Conservation (phyloP, 2,113 vertebrate genomes). For the Chroicocephalus ridibundus region DNA sequence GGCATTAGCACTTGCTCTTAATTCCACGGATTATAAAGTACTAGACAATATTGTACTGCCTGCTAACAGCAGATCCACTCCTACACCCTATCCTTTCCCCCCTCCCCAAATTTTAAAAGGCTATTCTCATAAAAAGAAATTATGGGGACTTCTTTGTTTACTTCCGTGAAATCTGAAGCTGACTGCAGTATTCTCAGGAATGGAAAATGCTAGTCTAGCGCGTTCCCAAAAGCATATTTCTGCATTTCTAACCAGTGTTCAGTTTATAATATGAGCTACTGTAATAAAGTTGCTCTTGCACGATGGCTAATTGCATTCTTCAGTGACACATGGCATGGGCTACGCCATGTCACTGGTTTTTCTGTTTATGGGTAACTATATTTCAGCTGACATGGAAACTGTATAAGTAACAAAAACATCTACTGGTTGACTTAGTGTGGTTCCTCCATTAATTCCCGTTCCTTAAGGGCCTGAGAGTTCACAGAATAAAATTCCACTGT, state of each 20-base stretch:
- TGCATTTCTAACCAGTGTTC: neutral
- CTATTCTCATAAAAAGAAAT: neutral
- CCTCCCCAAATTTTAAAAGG: neutral
- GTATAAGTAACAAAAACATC: neutral
- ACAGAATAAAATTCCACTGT: constrained; percentile 33
- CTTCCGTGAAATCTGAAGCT: neutral
- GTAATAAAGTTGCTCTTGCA: neutral
- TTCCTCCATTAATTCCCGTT: constrained; percentile 33
- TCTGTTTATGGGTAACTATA: neutral
- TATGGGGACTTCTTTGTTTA: neutral
- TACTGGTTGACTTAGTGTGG: constrained; percentile 8
- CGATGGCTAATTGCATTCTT: constrained; percentile 21
- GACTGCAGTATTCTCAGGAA: neutral
- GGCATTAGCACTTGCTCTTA: neutral
- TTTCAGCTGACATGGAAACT: constrained; percentile 35
- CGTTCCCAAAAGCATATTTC: neutral
- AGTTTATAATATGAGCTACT: neutral
- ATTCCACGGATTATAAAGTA: neutral
- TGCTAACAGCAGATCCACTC: neutral
- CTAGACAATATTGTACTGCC: neutral
- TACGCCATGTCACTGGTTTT: neutral
- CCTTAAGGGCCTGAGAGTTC: neutral
- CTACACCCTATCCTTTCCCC: accelerated
- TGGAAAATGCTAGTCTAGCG: neutral
- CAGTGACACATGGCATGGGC: neutral